Evolutionary conservation across 2,113 vertebrate species (phyloP).

Genomic region (Chlorodrepanis virens): DNA sequence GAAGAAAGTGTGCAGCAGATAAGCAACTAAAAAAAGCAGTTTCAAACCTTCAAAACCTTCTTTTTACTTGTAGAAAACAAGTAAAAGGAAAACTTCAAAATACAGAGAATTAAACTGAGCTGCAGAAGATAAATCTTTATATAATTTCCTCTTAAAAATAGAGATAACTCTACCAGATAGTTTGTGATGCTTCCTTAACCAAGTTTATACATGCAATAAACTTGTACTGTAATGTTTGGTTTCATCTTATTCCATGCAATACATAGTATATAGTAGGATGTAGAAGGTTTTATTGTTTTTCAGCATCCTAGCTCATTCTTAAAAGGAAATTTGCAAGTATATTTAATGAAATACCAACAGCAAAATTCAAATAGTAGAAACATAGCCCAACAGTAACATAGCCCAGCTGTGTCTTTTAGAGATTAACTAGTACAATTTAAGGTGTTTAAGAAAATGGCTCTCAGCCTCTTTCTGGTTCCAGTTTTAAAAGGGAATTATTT

Average conservation of each 20-base stretch:
- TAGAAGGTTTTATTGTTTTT: neutral
- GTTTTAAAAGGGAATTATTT: neutral
- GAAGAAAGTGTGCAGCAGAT: neutral
- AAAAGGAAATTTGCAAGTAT: neutral
- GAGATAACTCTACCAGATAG: neutral
- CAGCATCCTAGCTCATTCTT: neutral
- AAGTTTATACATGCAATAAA: neutral
- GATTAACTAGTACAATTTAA: neutral
- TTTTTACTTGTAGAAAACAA: neutral
- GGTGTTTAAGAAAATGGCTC: neutral
- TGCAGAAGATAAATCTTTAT: neutral
- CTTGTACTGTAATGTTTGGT: neutral
- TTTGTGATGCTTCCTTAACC: neutral
- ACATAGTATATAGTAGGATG: neutral
- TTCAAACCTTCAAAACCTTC: neutral
- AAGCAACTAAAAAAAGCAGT: accelerated
- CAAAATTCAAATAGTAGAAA: neutral
- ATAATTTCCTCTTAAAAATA: neutral
- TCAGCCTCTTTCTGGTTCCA: neutral
- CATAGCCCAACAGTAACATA: neutral
- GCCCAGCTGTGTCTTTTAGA: neutral
- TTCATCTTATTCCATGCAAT: neutral
- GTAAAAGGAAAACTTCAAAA: neutral
- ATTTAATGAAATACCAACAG: neutral
- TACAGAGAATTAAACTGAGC: neutral